Conservation (phyloP, 2,797 vertebrate species). For the Bradypodion ventrale region DNA sequence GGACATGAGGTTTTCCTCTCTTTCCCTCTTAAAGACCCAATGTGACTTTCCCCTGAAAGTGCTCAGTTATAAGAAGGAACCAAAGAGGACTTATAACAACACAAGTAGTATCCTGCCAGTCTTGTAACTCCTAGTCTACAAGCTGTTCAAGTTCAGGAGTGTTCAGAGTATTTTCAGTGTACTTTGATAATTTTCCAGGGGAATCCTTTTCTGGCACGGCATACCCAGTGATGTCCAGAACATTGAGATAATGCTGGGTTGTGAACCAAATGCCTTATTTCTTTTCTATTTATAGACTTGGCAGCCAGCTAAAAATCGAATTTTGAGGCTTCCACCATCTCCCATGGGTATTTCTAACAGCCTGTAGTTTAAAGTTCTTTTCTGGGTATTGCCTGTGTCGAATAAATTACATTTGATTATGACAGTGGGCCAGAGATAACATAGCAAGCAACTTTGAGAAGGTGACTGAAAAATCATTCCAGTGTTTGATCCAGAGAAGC, state of each 20-base stretch:
- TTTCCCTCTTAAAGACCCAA: background rate
- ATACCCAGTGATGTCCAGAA: conserved; percentile 3
- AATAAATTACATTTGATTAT: conserved; percentile 13
- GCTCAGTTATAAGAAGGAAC: background rate
- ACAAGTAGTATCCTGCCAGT: background rate
- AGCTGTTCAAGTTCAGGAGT: background rate
- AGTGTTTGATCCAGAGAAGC: background rate
- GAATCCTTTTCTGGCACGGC: conserved; percentile 13
- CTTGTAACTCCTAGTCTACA: background rate
- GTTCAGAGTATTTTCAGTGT: background rate
- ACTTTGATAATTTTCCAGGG: background rate
- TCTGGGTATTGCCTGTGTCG: background rate
- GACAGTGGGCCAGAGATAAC: background rate
- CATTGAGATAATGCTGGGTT: conserved; percentile 22
- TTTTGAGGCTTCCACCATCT: conserved; percentile 4
- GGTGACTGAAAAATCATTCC: conserved; percentile 11
- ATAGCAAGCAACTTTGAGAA: background rate
- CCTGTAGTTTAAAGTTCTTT: fast-evolving
- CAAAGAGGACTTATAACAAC: background rate
- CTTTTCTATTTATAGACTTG: conserved; percentile 37
- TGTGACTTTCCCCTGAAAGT: background rate
- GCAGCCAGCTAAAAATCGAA: conserved; percentile 22
- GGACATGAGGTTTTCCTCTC: background rate
- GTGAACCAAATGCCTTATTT: conserved; percentile 34
- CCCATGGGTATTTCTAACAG: background rate